Base-by-base conservation (phyloP, 1,140 invertebrate species). In the Zophobas morio region DNA sequence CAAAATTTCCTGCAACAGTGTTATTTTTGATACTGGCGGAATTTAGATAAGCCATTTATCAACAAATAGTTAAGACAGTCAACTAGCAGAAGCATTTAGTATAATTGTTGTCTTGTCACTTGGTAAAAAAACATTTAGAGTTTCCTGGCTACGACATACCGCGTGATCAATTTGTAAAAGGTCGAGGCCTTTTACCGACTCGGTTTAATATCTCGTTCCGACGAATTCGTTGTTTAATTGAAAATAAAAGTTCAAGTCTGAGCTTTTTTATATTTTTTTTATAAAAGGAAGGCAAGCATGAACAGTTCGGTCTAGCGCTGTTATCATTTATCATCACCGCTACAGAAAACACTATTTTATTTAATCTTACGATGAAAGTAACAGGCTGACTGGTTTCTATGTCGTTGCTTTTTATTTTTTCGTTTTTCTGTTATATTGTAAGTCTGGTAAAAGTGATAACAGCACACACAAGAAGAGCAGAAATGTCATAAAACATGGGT, bases 181-280 rank as follows among this genome's bases (percentile, higher is more conserved):
- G 60, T 66, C 60, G 60, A 66, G 60, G 60, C 39, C 60, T 66
- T 66, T 42, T 42, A 42, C 39, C 60, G 56, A 60, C 56, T 60
- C 34, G 34, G 56, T 60, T 60, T 37, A 60, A 60, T 66, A 40
- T 40, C 60, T 66, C 60, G 37, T 42, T 20, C 39, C 39, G 60
- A 66, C 60, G 33, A 63, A 57, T 33, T 35, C 54, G 20, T 2
- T 33, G 34, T 20, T 33, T 33, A 57, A 57, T 57, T 57, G 2
- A 57, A 33, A 57, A 57, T 33, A 57, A 60, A 60, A 60, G 56
- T 60, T 39, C 4, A 36, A 6, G 34, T 33, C 54, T 34, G 56
- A 60, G 37, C 35, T 60, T 60, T 39, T 60, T 60, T 36, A 32
- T n/a, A 35, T 34, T 20, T 54, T 32, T 51, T 51, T 20, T 20